These are phyloP conservation scores for Eidolon dupreanum DNA, from an alignment of 2,797 vertebrate genomes.

Conservation along the genomic window DNA sequence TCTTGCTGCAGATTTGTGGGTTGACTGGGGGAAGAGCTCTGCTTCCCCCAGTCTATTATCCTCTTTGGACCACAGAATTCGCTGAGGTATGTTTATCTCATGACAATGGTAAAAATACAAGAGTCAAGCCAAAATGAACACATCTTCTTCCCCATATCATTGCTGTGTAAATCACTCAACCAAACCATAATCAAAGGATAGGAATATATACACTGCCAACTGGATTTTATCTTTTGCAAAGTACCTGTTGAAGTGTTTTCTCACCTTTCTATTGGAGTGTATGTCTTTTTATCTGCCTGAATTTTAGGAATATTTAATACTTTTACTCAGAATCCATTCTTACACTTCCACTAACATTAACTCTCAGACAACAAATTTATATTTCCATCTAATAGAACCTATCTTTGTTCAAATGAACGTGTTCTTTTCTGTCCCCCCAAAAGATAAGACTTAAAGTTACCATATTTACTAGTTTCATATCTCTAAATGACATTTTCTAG, in stretches of 20 bases:
- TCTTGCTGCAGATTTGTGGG: background rate
- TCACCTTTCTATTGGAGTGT: background rate
- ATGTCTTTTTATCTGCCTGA: background rate
- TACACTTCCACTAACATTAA: background rate
- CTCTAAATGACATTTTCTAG: background rate
- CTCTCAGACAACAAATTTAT: background rate
- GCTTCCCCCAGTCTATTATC: background rate
- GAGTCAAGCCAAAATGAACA: background rate
- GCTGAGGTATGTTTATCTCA: background rate
- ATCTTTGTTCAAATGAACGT: background rate
- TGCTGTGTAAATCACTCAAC: background rate
- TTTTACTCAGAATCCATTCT: background rate
- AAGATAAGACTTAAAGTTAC: background rate
- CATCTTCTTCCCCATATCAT: background rate
- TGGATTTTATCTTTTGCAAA: background rate
- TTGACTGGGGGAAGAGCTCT: background rate
- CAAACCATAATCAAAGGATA: background rate
- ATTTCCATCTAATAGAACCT: background rate
- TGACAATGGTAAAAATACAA: background rate
- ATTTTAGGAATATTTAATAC: background rate
- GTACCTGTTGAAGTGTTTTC: background rate
- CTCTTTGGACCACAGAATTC: background rate
- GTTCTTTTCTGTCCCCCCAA: accelerated
- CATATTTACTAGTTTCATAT: background rate
- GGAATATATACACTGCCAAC: background rate